Percentiles rank a stretch among this genome's conserved stretches.
These are phyloP conservation scores for Brevimyrus niger DNA, from an alignment of 2,113 vertebrate species.

Conservation along the genomic window DNA sequence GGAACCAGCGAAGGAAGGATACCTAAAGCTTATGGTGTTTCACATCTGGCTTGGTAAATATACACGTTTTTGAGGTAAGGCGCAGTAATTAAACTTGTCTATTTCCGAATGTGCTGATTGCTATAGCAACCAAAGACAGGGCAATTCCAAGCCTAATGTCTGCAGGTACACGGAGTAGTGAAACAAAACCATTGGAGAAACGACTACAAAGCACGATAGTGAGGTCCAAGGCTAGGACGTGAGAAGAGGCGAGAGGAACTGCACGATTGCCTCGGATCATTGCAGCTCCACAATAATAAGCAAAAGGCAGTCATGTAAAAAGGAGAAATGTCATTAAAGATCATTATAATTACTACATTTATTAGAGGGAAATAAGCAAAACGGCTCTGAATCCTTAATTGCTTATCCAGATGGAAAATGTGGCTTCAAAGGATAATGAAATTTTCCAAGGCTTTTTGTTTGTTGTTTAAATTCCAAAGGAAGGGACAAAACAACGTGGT, in stretches of 20 bases:
- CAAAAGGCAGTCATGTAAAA: neutral
- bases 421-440: neutral
- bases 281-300: neutral
- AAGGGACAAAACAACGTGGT: neutral
- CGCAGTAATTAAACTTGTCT: conserved; percentile 9
- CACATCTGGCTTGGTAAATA: conserved; percentile 11
- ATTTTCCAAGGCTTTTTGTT: neutral
- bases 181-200: neutral
- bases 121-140: neutral
- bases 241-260: neutral
- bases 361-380: neutral
- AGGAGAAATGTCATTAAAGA: neutral
- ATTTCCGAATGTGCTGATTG: neutral
- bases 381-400: neutral
- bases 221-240: neutral
- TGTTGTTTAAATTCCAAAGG: neutral
- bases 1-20: neutral
- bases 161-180: neutral
- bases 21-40: neutral
- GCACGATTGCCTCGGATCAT: neutral
- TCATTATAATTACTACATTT: conserved; percentile 4
- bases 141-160: neutral
- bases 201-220: neutral
- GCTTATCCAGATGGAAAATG: conserved; percentile 14
- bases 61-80: neutral